phyloP scores from a whole-genome alignment of 2,888 invertebrate species.

The Myopa testacea region DNA sequence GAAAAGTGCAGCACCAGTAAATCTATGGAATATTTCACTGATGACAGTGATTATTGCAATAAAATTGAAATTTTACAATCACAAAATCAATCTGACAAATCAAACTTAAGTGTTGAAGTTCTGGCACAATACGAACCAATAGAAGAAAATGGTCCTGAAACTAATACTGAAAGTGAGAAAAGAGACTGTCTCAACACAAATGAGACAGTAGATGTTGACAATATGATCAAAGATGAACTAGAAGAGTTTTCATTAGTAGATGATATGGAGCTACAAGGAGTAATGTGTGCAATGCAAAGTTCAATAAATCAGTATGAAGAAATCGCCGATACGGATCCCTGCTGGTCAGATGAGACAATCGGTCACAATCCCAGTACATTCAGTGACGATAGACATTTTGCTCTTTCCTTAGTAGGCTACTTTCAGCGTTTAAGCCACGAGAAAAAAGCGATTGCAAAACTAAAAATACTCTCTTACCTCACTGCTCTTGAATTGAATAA shows the following conservation, averaged over 20 bases:
- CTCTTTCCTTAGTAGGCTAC: constrained; percentile 53
- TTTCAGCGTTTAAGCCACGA: constrained; percentile 51
- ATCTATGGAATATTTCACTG: too few species aligned
- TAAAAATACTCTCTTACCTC: constrained; percentile 55
- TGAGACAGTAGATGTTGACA: neutral
- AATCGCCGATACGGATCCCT: neutral
- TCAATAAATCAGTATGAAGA: neutral
- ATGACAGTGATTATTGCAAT: neutral
- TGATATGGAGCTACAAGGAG: neutral
- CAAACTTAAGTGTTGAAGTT: neutral
- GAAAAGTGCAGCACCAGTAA: neutral
- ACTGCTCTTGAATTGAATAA: constrained; percentile 50
- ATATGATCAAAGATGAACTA: neutral
- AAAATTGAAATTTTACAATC: neutral
- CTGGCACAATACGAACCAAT: neutral
- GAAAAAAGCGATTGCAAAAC: constrained; percentile 51
- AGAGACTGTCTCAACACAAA: too few species aligned
- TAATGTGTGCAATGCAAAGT: neutral
- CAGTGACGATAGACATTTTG: constrained; percentile 52
- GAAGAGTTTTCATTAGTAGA: neutral
- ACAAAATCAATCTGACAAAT: neutral
- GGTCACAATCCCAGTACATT: neutral
- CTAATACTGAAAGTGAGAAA: too few species aligned
- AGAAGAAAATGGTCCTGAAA: neutral
- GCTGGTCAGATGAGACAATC: neutral